Base-by-base conservation (phyloP, 2,888 invertebrate species). In the Chymomyza amoena region DNA sequence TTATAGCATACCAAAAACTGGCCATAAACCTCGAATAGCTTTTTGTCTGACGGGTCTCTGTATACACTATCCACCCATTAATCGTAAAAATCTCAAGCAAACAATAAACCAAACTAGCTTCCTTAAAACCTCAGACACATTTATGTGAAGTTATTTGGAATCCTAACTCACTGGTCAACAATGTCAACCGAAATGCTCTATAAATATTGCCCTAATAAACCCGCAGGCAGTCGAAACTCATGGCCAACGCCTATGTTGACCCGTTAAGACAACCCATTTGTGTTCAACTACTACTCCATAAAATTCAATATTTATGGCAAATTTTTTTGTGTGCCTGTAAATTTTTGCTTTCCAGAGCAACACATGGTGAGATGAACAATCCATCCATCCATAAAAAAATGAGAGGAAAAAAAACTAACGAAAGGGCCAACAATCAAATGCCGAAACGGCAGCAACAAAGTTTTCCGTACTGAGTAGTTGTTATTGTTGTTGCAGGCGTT, bases 301-400 rank as follows among this genome's bases (percentile, higher is more conserved):
- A 84, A 84, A 87, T 84, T 84, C 75, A 80, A 87, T 87, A 84
- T 88, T 84, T 87, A 84, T 84, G 88, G 75, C 70, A 51, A 71
- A 68, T 66, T 70, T 78, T 73, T 57, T 70, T 73, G 51, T 51
- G 25, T 25, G 25, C 25, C 36, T 36, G 7, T 36, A 9, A n/a
- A 52, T 52, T 52, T 52, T 52, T 16, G 54, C 20, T 16, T 7
- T 16, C n/a, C 15, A 64, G 64, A 61, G 6, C 57, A 65, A 67
- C 76, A 75, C 76, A 75, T 76, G 76, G 72, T 72, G 61, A 68
- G 76, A 74, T 76, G 65, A 62, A 76, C 71, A 54, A 73, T 72
- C 72, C 20, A 61, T 36, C 36, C 45, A 5, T 36, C 36, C 45
- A 5, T 16, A 36, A 32, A 4, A 28, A 16, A 57, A 25, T 57